phyloP scores from a whole-genome alignment of 2,797 vertebrate genomes.

The Xyrichtys novacula region DNA sequence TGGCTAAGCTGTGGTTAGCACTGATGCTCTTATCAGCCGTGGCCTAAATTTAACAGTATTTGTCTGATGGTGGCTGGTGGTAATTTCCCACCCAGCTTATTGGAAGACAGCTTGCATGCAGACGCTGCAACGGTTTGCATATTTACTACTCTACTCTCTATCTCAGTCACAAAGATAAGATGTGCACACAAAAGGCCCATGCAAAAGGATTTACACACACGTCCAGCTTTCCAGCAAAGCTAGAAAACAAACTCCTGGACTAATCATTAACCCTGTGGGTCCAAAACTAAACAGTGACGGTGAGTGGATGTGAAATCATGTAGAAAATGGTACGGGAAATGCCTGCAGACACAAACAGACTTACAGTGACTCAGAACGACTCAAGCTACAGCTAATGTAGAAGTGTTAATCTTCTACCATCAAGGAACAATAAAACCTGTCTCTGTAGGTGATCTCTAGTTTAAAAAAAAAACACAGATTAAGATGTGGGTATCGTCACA shows the following conservation, averaged over 20 bases:
- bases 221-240: constrained; percentile 51
- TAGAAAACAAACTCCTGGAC: constrained; percentile 34
- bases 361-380: not conserved
- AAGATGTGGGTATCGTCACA: not conserved
- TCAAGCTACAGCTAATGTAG: not conserved
- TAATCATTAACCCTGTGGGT: constrained; percentile 70
- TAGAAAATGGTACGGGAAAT: constrained; percentile 55
- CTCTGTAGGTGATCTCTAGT: not conserved
- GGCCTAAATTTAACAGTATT: constrained; percentile 23
- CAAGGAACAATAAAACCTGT: not conserved
- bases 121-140: constrained; percentile 63
- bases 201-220: constrained; percentile 52
- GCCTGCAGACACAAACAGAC: constrained; percentile 43
- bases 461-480: not conserved
- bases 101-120: constrained; percentile 77
- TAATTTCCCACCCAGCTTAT: constrained; percentile 47
- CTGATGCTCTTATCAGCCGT: constrained; percentile 18
- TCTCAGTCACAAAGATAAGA: constrained; percentile 76
- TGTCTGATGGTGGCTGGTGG: constrained; percentile 37
- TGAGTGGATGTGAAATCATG: constrained; percentile 56
- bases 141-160: constrained; percentile 70
- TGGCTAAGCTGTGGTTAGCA: not conserved
- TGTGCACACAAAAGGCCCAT: constrained; percentile 66
- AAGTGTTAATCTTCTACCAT: not conserved
- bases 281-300: constrained; percentile 44